Evolutionary conservation across 2,113 vertebrate genomes (phyloP).

Genomic region (Acrocephalus arundinaceus): DNA sequence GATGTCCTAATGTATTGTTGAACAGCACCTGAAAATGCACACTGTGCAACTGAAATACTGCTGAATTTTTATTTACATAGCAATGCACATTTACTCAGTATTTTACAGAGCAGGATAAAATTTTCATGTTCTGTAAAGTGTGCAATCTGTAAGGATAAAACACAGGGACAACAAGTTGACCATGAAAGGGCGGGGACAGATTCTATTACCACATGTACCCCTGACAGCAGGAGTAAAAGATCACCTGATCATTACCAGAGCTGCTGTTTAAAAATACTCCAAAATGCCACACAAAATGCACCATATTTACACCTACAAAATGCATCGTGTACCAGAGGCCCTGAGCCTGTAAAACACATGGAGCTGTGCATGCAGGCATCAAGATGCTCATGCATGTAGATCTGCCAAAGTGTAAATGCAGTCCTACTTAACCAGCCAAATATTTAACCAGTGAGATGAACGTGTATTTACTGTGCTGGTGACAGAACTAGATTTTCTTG

Average conservation of each 20-base stretch:
- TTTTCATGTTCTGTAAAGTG: neutral
- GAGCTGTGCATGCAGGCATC: neutral
- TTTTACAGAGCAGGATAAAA: neutral
- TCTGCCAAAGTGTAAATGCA: neutral
- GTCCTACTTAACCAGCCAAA: neutral
- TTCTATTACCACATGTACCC: neutral
- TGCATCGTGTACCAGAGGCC: neutral
- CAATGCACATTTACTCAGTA: neutral
- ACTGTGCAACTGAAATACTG: neutral
- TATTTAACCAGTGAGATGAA: neutral
- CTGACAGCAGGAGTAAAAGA: neutral
- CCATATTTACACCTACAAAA: neutral
- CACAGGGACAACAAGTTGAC: neutral
- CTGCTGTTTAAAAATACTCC: neutral
- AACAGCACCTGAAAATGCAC: neutral
- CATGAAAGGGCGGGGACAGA: neutral
- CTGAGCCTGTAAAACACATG: neutral
- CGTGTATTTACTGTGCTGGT: neutral
- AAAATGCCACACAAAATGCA: neutral
- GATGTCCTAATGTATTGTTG: neutral
- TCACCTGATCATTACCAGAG: neutral
- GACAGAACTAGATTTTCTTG: slow-evolving; percentile 1
- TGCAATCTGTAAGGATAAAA: neutral
- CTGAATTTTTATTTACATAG: neutral
- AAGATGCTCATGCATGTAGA: neutral